phyloP scores from a whole-genome alignment of 2,113 vertebrate species.

The Pedetes capensis region DNA sequence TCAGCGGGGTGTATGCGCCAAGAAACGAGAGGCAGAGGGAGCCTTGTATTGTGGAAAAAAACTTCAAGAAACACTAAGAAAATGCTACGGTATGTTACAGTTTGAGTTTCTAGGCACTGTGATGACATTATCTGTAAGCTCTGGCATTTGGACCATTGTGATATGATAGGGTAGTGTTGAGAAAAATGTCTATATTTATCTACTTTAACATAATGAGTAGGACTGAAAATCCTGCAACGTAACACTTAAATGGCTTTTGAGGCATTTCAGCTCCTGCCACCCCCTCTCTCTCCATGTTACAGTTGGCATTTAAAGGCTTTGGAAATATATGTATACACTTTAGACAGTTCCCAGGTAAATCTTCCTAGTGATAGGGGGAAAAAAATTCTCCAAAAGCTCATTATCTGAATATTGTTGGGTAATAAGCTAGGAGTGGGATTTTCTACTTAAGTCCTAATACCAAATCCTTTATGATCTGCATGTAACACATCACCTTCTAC shows the following conservation, averaged over 20 bases:
- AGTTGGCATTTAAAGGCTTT: constrained; percentile 77
- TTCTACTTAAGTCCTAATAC: constrained; percentile 81
- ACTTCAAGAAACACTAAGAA: constrained; percentile 74
- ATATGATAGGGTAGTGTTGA: constrained; percentile 64
- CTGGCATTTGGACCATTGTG: constrained; percentile 76
- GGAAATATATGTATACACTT: constrained; percentile 76
- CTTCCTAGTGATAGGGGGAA: constrained; percentile 73
- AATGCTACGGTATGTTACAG: constrained; percentile 76
- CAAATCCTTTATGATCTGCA: constrained; percentile 82
- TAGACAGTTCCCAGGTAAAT: constrained; percentile 81
- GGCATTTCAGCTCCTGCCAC: constrained; percentile 70
- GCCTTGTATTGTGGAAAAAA: constrained; percentile 68
- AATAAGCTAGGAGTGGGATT: constrained; percentile 82
- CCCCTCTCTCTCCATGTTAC: constrained; percentile 54
- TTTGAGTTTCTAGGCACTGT: constrained; percentile 79
- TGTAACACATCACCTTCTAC: constrained; percentile 80
- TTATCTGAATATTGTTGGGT: constrained; percentile 78
- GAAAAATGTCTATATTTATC: constrained; percentile 75
- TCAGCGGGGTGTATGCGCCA: constrained; percentile 60
- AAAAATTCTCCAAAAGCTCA: constrained; percentile 75
- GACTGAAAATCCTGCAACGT: constrained; percentile 70
- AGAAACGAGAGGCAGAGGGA: constrained; percentile 74
- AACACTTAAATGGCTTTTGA: constrained; percentile 81
- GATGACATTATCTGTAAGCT: constrained; percentile 77
- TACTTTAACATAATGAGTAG: constrained; percentile 71